phyloP scores from a whole-genome alignment of 2,113 vertebrate species.

The Himantopus leucocephalus region DNA sequence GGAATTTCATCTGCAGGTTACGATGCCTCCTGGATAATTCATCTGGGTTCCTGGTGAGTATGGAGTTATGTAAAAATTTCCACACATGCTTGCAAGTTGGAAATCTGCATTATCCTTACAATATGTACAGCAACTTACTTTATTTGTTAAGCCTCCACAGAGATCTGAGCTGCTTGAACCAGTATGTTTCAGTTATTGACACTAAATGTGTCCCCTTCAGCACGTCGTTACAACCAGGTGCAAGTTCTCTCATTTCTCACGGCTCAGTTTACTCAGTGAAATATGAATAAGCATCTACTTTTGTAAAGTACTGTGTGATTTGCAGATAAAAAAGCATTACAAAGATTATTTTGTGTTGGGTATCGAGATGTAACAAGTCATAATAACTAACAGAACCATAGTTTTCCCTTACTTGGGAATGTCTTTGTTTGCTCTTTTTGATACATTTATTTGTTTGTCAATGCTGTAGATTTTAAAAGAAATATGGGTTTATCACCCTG shows the following conservation, averaged over 20 bases:
- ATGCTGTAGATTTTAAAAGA: neutral
- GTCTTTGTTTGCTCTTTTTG: neutral
- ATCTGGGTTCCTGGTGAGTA: slow-evolving; percentile 90
- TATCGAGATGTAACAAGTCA: neutral
- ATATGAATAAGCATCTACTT: neutral
- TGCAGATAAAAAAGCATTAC: neutral
- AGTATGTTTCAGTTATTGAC: neutral
- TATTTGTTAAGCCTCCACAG: neutral
- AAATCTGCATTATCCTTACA: neutral
- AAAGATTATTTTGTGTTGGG: neutral
- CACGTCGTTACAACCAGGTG: neutral
- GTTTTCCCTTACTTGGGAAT: neutral
- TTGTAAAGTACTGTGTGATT: neutral
- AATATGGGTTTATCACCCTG: neutral
- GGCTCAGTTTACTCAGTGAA: neutral
- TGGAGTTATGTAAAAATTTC: neutral
- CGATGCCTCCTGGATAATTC: slow-evolving; percentile 94
- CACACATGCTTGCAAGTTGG: neutral
- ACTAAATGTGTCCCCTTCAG: neutral
- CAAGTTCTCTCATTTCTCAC: neutral
- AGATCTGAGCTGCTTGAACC: neutral
- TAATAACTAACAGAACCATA: neutral
- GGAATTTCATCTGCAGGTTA: slow-evolving; percentile 90
- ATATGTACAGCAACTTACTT: neutral
- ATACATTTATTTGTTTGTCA: neutral